phyloP scores from a whole-genome alignment of 2,797 vertebrate species.

The Myotis vivesi region DNA sequence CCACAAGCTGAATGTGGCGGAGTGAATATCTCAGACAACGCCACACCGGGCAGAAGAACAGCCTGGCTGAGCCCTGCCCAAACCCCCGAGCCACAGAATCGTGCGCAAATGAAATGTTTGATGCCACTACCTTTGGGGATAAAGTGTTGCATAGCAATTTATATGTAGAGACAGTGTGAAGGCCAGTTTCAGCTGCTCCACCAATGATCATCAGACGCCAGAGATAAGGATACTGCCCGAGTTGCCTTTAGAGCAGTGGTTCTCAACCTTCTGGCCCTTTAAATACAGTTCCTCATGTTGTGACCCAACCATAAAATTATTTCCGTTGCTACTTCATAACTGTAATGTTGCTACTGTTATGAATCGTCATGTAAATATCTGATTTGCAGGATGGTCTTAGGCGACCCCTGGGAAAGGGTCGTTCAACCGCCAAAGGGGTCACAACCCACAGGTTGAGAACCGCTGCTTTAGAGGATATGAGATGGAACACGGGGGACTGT shows the following conservation, averaged over 20 bases:
- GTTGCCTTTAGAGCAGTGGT: neutral
- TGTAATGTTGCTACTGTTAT: too few relatives aligned
- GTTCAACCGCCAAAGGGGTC: too few relatives aligned
- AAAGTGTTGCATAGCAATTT: neutral
- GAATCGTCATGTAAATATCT: too few relatives aligned
- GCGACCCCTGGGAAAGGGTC: too few relatives aligned
- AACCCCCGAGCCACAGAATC: neutral
- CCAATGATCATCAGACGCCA: neutral
- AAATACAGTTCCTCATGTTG: too few relatives aligned
- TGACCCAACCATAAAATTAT: too few relatives aligned
- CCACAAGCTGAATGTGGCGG: neutral
- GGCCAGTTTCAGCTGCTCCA: neutral
- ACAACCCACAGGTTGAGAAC: too few relatives aligned
- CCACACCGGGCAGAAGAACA: neutral
- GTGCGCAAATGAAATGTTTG: neutral
- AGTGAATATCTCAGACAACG: neutral
- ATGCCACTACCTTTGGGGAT: neutral
- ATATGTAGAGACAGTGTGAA: neutral
- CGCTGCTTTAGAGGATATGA: too few relatives aligned
- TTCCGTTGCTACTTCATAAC: too few relatives aligned
- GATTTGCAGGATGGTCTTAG: too few relatives aligned
- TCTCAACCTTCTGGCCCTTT: too few relatives aligned
- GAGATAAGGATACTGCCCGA: neutral
- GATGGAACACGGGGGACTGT: neutral
- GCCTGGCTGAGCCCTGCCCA: neutral